Base-by-base conservation (phyloP, 2,113 vertebrate genomes). In the Lipophrys pholis region DNA sequence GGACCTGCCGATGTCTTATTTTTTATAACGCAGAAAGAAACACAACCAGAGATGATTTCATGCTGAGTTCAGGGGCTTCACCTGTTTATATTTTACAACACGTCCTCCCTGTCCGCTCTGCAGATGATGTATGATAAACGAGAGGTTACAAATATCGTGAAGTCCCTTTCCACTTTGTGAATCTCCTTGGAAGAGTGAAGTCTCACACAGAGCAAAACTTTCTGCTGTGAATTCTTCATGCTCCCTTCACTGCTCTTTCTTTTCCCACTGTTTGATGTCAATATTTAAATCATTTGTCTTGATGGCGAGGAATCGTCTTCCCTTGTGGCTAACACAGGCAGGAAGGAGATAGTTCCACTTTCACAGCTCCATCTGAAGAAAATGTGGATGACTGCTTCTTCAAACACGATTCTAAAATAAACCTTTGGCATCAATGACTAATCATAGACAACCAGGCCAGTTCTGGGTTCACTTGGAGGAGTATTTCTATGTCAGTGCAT, bases 401-500 rank as follows among this genome's bases (percentile, higher is more conserved):
- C 82, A 88, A 91, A 90, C 77, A 87, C 59, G 73, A 61, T 69
- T 78, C 76, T 91, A 83, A 90, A 88, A 88, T 89, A 79, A 91
- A 89, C 84, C 86, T 81, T 84, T 76, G 76, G 85, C 67, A 67
- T 83, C 71, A 94, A 94, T 94, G 92, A 93, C 86, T 86, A 83
- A 87, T 83, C 68, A 55, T 39, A 57, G 90, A 87, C 82, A 86
- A 78, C 66, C 63, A 66, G 62, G 73, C 75, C 70, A 78, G 49
- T 49, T 71, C 82, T 89, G 50, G 88, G 91, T 94, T 94, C 93
- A 87, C 74, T 39, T 78, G 85, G 21, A 86, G 90, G 86, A 83
- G 92, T 93, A 93, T 94, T 93, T 93, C 91, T 89, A 87, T 93
- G 81, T 91, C 93, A 94, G 93, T 93, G 84, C 85, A 87, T 84